These are phyloP conservation scores for Neodiprion lecontei DNA, from an alignment of 1,140 invertebrate genomes.

Conservation along the genomic window DNA sequence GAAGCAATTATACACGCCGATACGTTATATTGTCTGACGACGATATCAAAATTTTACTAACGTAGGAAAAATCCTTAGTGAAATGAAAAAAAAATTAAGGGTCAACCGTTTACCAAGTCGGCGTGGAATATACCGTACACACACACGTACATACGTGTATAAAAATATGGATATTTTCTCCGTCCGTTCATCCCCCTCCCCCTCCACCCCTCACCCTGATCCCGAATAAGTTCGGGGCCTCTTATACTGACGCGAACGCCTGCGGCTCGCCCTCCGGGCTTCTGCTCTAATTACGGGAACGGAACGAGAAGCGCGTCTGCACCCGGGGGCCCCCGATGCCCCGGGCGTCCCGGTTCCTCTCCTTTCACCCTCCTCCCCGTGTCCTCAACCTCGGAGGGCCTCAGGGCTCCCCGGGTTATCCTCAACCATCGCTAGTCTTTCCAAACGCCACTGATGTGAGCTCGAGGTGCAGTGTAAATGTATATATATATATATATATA, in stretches of 20 bases:
- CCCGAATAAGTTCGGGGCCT: conserved; percentile 62
- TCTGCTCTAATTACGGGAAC: conserved; percentile 39
- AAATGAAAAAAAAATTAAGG: too few species aligned
- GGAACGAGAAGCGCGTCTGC: conserved; percentile 27
- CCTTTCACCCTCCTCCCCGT: conserved; percentile 8
- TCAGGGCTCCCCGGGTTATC: not conserved
- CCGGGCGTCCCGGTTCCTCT: conserved; percentile 7
- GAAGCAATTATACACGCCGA: too few species aligned
- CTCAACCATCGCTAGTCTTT: not conserved
- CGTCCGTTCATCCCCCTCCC: too few species aligned
- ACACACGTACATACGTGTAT: too few species aligned
- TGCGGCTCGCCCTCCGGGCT: conserved; percentile 18
- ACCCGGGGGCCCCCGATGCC: conserved; percentile 21
- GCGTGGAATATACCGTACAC: too few species aligned
- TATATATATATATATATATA: too few species aligned
- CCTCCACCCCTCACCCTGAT: not conserved
- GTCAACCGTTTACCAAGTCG: too few species aligned
- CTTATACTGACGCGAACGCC: conserved; percentile 30
- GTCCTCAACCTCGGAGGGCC: not conserved
- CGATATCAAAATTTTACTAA: too few species aligned
- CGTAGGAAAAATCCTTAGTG: too few species aligned
- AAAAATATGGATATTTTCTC: too few species aligned
- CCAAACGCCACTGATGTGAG: not conserved
- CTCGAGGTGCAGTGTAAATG: not conserved
- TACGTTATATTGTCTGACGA: too few species aligned